Conservation (phyloP, 2,113 vertebrate genomes). For the Chloroceryle aenea region DNA sequence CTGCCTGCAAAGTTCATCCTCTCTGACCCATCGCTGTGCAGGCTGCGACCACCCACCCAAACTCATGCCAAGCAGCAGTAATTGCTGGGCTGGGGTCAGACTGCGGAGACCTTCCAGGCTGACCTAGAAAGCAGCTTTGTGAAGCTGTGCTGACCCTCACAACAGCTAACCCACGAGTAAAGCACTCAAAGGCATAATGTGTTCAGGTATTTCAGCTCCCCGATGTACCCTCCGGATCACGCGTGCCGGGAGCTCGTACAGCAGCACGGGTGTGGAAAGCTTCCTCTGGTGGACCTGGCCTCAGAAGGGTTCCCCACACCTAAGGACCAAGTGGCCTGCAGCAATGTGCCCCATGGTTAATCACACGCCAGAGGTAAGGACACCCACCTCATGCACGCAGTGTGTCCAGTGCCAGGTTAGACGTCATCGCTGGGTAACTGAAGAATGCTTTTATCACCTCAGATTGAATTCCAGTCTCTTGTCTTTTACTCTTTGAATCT, state of each 20-base stretch:
- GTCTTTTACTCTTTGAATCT: not conserved
- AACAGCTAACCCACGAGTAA: not conserved
- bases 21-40: not conserved
- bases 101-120: not conserved
- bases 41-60: not conserved
- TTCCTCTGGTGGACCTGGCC: not conserved
- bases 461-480: not conserved
- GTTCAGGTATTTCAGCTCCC: not conserved
- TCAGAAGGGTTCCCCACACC: not conserved
- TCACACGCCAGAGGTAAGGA: not conserved
- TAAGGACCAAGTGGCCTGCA: accelerated
- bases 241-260: accelerated
- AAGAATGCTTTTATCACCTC: not conserved
- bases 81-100: not conserved
- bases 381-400: not conserved
- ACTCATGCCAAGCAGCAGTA: accelerated
- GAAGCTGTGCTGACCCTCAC: not conserved
- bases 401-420: not conserved
- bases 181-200: not conserved
- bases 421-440: not conserved
- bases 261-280: not conserved
- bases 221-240: accelerated
- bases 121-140: not conserved
- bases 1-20: not conserved
- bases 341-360: not conserved